These are phyloP conservation scores for Drosophila nr. fundita DNA, from an alignment of 2,888 invertebrate species.

Conservation along the genomic window DNA sequence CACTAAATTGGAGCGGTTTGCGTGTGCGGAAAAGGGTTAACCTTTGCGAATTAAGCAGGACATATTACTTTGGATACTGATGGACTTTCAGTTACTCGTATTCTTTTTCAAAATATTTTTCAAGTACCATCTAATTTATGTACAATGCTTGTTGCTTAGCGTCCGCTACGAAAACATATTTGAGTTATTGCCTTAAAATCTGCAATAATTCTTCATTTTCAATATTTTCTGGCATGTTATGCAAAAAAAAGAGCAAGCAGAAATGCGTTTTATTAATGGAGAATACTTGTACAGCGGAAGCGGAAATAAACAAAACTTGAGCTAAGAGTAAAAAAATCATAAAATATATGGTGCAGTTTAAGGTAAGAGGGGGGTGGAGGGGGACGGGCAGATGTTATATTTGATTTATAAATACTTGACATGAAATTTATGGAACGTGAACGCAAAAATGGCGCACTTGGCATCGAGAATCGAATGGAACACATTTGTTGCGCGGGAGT, in stretches of 20 bases:
- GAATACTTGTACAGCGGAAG: conserved; percentile 77
- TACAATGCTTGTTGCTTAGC: neutral
- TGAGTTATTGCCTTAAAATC: conserved; percentile 50
- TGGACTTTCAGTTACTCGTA: neutral
- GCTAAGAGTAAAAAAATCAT: conserved; percentile 29
- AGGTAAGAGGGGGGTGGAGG: neutral
- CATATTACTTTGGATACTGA: neutral
- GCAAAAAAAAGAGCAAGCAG: conserved; percentile 32
- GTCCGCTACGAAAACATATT: neutral
- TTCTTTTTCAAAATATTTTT: neutral
- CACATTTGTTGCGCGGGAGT: conserved; percentile 22
- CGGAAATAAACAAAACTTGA: conserved; percentile 52
- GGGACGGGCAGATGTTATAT: conserved; percentile 27
- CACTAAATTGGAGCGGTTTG: no score
- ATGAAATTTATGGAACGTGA: conserved; percentile 74
- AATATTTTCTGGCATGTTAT: conserved; percentile 46
- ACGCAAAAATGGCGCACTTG: conserved; percentile 62
- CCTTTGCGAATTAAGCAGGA: neutral
- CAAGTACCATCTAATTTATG: neutral
- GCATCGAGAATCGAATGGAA: conserved; percentile 25
- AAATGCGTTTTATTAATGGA: conserved; percentile 65
- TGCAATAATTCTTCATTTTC: conserved; percentile 74
- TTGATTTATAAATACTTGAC: conserved; percentile 78
- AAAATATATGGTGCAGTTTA: conserved; percentile 22
- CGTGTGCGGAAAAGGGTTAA: neutral